These are phyloP conservation scores for Eira barbara DNA, from an alignment of 2,113 vertebrate species.

Conservation along the genomic window DNA sequence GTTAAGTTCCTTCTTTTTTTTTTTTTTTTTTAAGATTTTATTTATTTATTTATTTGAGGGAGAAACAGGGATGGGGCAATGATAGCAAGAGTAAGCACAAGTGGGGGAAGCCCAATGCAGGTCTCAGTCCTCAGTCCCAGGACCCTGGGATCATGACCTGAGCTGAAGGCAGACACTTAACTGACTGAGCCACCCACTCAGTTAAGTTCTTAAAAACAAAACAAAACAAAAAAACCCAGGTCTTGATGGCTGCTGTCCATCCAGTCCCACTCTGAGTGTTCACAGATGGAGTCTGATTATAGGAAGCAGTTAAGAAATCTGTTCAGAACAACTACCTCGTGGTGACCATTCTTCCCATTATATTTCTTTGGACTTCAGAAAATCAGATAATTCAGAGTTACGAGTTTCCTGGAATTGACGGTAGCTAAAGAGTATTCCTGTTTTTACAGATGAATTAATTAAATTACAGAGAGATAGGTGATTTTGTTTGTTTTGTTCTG, in stretches of 20 bases:
- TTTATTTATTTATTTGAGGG: not conserved
- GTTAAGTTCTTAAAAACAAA: conserved; percentile 64
- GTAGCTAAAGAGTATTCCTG: not conserved
- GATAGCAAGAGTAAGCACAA: not conserved
- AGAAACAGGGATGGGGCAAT: not conserved
- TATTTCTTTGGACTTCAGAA: not conserved
- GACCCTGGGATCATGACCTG: not conserved
- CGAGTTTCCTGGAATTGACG: not conserved
- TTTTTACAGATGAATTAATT: not conserved
- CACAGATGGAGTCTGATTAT: not conserved
- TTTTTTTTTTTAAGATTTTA: not conserved
- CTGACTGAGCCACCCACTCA: not conserved
- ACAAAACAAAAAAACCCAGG: not conserved
- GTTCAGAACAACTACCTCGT: not conserved
- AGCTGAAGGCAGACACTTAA: not conserved
- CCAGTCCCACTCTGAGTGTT: not conserved
- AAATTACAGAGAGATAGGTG: not conserved
- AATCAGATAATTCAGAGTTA: not conserved
- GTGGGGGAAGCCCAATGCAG: not conserved
- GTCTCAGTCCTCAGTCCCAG: not conserved
- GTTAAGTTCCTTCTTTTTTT: conserved; percentile 67
- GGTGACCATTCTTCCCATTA: not conserved
- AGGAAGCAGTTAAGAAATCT: not conserved
- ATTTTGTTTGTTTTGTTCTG: too few relatives aligned
- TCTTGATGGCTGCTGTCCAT: conserved; percentile 27